phyloP scores from a whole-genome alignment of 2,888 invertebrate genomes.

The Hypercompe scribonia region DNA sequence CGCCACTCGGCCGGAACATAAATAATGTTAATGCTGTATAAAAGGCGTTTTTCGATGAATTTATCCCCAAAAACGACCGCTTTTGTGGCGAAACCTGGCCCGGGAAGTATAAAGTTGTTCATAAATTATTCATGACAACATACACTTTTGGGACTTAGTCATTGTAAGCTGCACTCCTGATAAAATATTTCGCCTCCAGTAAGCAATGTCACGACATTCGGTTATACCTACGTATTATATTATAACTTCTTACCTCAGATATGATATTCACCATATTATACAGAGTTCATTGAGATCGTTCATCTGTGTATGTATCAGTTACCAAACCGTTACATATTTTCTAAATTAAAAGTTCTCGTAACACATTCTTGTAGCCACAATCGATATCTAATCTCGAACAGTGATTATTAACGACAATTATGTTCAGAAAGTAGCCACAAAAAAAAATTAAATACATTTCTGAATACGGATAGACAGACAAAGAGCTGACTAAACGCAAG shows the following conservation, averaged over 20 bases:
- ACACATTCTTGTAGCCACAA: conserved; percentile 57
- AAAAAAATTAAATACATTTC: conserved; percentile 72
- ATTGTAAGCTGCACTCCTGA: conserved; percentile 60
- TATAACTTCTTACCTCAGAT: conserved; percentile 30
- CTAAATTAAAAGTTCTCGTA: conserved; percentile 47
- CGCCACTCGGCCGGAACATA: conserved; percentile 62
- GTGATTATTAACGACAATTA: conserved; percentile 82
- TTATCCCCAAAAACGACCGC: conserved; percentile 77
- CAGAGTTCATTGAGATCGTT: conserved; percentile 17
- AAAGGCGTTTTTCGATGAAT: conserved; percentile 82
- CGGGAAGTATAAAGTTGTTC: conserved; percentile 81
- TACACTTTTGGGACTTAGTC: conserved; percentile 66
- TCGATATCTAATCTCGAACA: conserved; percentile 65
- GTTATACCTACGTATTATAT: conserved; percentile 8
- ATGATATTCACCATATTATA: conserved; percentile 41
- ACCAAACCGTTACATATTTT: conserved; percentile 32
- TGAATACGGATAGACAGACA: conserved; percentile 76
- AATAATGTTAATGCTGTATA: conserved; percentile 81
- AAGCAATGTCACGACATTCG: conserved; percentile 32
- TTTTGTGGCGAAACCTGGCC: conserved; percentile 70
- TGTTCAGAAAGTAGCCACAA: conserved; percentile 62
- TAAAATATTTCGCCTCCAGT: conserved; percentile 51
- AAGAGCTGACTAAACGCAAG: conserved; percentile 78
- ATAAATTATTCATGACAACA: conserved; percentile 77
- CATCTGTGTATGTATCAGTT: conserved; percentile 18